Evolutionary conservation across 2,888 invertebrate genomes (phyloP).

Genomic region (Conomelus anceps): DNA sequence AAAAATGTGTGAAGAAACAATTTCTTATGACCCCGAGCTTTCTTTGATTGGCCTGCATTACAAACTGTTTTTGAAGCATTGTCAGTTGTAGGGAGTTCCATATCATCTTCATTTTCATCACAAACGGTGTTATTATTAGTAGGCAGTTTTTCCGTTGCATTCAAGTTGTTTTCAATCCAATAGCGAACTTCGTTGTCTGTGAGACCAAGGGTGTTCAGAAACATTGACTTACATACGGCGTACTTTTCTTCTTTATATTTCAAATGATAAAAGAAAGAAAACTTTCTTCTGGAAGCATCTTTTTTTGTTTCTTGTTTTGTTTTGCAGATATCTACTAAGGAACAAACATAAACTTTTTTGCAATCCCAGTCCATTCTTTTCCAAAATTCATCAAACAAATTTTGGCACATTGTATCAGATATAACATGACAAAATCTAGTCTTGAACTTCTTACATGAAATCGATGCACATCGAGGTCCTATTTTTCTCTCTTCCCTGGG

Average conservation of each 20-base stretch:
- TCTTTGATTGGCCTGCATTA: conserved; percentile 4
- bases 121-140: too few relatives aligned
- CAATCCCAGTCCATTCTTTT: conserved; percentile 11
- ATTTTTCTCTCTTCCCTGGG: conserved; percentile 5
- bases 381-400: conserved; percentile 16
- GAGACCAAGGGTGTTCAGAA: conserved; percentile 11
- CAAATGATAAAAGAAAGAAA: background rate
- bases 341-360: conserved; percentile 18
- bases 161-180: conserved; percentile 7
- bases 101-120: too few relatives aligned
- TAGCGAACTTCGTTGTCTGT: conserved; percentile 14
- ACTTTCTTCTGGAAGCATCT: background rate
- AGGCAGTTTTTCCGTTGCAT: too few relatives aligned
- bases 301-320: conserved; percentile 5
- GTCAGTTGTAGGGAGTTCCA: background rate
- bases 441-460: background rate
- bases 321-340: background rate
- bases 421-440: background rate
- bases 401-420: background rate
- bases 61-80: background rate
- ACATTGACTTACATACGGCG: conserved; percentile 13
- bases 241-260: background rate
- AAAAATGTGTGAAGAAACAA: background rate
- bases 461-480: conserved; percentile 14
- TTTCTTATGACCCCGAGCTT: background rate